These are phyloP conservation scores for Astreopora myriophthalma DNA, from an alignment of 64 coral and sea anemone genomes.

Conservation along the genomic window DNA sequence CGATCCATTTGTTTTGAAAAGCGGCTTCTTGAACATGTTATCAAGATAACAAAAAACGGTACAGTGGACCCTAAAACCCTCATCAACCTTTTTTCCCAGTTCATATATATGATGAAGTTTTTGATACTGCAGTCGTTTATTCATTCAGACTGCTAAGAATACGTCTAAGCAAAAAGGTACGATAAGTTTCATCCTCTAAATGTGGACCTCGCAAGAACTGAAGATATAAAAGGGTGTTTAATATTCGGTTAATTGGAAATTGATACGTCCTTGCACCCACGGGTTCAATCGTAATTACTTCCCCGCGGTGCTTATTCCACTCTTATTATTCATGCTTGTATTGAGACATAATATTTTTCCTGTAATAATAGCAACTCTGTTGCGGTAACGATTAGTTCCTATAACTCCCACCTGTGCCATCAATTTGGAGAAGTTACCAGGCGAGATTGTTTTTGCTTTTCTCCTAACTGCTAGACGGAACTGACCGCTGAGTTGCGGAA, in stretches of 20 bases:
- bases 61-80: no score
- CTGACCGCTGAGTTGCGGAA: not conserved
- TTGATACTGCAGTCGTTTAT: no score
- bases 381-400: not conserved
- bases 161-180: no score
- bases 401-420: not conserved
- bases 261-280: not conserved
- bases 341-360: not conserved
- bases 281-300: not conserved
- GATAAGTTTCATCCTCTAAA: no score
- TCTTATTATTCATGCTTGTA: not conserved
- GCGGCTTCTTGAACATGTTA: no score
- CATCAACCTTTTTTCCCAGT: no score
- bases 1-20: no score
- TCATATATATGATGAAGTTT: no score
- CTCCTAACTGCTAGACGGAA: not conserved
- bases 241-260: not conserved
- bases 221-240: not conserved
- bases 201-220: no score
- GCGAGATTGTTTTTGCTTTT: not conserved
- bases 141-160: no score
- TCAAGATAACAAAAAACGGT: no score
- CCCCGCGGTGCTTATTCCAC: not conserved
- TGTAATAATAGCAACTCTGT: not conserved
- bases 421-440: not conserved